These are phyloP conservation scores for Hippopotamyrus pictus DNA, from an alignment of 2,797 vertebrate genomes.

Conservation along the genomic window DNA sequence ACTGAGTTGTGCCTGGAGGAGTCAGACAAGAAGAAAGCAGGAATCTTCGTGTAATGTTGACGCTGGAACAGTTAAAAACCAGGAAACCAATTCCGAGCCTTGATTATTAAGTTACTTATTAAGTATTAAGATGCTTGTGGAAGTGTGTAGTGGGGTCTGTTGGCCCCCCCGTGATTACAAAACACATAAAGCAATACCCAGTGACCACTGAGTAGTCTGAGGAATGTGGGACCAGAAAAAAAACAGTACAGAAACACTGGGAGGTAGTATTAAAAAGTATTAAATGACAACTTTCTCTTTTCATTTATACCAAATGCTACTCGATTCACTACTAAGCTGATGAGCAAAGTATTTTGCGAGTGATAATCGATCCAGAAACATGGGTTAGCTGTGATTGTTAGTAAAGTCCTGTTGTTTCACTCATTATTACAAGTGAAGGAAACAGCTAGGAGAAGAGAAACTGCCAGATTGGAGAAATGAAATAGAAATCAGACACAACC, in stretches of 20 bases:
- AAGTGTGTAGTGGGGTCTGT: background rate
- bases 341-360: background rate
- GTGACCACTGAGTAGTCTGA: background rate
- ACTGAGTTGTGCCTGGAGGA: background rate
- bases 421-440: background rate
- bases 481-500: background rate
- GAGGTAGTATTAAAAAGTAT: background rate
- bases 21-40: background rate
- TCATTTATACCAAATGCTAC: background rate
- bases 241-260: background rate
- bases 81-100: background rate
- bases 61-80: background rate
- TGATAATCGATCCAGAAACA: background rate
- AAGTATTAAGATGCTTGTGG: background rate
- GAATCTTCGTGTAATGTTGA: background rate
- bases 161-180: background rate
- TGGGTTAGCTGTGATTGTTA: background rate
- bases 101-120: constrained; percentile 2
- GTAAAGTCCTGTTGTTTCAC: background rate
- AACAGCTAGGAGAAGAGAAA: background rate
- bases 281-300: background rate
- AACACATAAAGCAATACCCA: background rate
- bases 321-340: background rate
- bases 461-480: background rate
- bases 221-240: background rate